Conservation (phyloP, 2,797 vertebrate species). For the Pyrrhura leucotis region DNA sequence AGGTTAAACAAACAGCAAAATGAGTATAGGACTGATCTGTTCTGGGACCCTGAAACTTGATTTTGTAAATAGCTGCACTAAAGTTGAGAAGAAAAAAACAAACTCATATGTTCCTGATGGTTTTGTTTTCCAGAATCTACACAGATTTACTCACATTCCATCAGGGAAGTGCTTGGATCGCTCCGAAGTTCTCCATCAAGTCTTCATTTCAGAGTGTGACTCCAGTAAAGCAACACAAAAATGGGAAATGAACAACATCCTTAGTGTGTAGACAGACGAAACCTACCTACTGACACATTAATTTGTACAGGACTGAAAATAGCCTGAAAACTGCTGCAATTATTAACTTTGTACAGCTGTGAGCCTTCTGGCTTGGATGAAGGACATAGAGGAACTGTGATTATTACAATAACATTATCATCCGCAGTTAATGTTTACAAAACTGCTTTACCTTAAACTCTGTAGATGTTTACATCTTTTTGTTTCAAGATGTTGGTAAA, state of each 20-base stretch:
- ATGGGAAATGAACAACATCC: conserved; percentile 99
- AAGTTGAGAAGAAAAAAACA: rapidly evolving
- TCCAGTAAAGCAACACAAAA: conserved; percentile 89
- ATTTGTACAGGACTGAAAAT: conserved; percentile 75
- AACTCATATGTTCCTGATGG: not conserved
- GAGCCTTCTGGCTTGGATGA: conserved; percentile 75
- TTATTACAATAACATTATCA: conserved; percentile 79
- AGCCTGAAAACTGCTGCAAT: conserved; percentile 84
- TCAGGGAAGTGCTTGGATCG: conserved; percentile 90
- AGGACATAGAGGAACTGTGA: conserved; percentile 79
- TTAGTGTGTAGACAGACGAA: conserved; percentile 85
- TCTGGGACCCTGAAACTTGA: not conserved
- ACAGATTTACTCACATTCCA: conserved; percentile 89
- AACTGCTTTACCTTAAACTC: conserved; percentile 88
- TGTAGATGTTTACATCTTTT: conserved; percentile 86
- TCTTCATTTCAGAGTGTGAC: conserved; percentile 93
- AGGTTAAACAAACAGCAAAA: not conserved
- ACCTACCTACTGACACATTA: conserved; percentile 73
- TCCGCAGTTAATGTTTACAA: conserved; percentile 87
- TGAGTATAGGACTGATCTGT: not conserved
- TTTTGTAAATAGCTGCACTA: not conserved
- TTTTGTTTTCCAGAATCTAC: conserved; percentile 84
- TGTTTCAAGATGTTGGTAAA: conserved; percentile 78
- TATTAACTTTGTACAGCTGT: conserved; percentile 75
- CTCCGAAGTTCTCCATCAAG: conserved; percentile 92